Evolutionary conservation across 1,140 invertebrate genomes (phyloP).

Genomic region (Listronotus oregonensis): DNA sequence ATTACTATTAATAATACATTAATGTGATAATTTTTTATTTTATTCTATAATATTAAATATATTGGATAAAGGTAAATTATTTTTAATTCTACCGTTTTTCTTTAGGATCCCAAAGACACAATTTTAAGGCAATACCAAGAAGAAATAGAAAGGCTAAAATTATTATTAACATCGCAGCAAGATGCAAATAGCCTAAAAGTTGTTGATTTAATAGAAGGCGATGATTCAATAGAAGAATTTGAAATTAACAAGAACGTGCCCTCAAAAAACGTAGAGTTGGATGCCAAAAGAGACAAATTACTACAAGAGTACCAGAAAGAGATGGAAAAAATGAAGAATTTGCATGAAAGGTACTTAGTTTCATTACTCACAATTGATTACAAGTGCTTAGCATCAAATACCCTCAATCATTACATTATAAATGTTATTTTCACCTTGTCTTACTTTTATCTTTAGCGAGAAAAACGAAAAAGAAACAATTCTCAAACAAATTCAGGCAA

Average conservation of each 20-base stretch:
- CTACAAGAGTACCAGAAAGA: slow-evolving; percentile 57
- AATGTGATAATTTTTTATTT: too few species aligned
- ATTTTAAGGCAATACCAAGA: slow-evolving; percentile 86
- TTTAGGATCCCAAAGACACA: slow-evolving; percentile 84
- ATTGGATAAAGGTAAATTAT: too few species aligned
- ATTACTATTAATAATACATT: too few species aligned
- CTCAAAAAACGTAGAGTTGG: slow-evolving; percentile 42
- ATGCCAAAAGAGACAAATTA: slow-evolving; percentile 51
- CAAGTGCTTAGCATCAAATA: too few species aligned
- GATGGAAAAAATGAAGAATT: slow-evolving; percentile 56
- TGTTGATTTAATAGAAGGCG: slow-evolving; percentile 40
- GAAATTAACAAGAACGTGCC: slow-evolving; percentile 31
- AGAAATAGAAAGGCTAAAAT: slow-evolving; percentile 78
- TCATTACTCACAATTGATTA: too few species aligned
- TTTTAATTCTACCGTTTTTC: too few species aligned
- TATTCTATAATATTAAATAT: too few species aligned
- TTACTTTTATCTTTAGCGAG: slow-evolving; percentile 50
- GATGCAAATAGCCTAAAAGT: slow-evolving; percentile 36
- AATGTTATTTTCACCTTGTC: too few species aligned
- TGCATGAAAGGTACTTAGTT: slow-evolving; percentile 51
- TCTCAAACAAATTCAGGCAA: slow-evolving; percentile 56
- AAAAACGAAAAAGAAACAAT: slow-evolving; percentile 58
- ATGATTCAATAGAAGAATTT: slow-evolving; percentile 22
- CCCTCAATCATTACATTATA: too few species aligned
- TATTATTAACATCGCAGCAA: slow-evolving; percentile 63